Evolutionary conservation across 2,113 vertebrate genomes (phyloP).

Genomic region (Plecturocebus donacophilus): DNA sequence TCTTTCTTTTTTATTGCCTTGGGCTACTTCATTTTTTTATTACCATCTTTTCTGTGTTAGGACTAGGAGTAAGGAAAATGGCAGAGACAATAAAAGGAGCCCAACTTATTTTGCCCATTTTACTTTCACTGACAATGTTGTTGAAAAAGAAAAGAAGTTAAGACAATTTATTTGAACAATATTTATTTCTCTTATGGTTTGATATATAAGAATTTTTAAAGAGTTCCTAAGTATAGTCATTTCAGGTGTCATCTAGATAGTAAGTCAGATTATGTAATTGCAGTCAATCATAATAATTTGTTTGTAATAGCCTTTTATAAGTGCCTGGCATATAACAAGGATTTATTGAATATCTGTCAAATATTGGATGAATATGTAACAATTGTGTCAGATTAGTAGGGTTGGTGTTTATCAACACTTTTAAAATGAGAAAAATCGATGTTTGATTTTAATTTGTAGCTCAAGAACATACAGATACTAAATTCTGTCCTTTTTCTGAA

Average conservation of each 20-base stretch:
- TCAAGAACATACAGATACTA: not conserved
- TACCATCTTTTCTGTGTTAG: not conserved
- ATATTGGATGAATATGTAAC: not conserved
- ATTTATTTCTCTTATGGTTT: conserved; percentile 35
- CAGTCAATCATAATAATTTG: conserved; percentile 32
- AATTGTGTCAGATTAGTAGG: not conserved
- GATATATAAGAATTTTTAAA: not conserved
- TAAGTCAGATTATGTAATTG: not conserved
- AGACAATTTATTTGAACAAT: conserved; percentile 12
- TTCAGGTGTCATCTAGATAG: not conserved
- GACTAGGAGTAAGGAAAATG: not conserved
- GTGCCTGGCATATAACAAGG: not conserved
- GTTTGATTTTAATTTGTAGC: conserved; percentile 38
- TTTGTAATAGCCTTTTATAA: not conserved
- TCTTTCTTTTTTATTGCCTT: conserved; percentile 46
- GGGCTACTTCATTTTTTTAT: conserved; percentile 58
- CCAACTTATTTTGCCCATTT: not conserved
- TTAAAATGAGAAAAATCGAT: not conserved
- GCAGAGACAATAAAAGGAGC: not conserved
- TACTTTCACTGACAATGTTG: conserved; percentile 34
- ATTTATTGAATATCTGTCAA: conserved; percentile 19
- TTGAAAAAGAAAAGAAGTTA: conserved; percentile 36
- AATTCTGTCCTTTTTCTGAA: not conserved
- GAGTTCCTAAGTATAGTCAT: not conserved
- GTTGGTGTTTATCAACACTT: conserved; percentile 3